A percentile compares a stretch with the other conserved stretches of the same genome.
Evolutionary conservation across 2,113 vertebrate species (phyloP).

Genomic region (Ammospiza caudacuta): DNA sequence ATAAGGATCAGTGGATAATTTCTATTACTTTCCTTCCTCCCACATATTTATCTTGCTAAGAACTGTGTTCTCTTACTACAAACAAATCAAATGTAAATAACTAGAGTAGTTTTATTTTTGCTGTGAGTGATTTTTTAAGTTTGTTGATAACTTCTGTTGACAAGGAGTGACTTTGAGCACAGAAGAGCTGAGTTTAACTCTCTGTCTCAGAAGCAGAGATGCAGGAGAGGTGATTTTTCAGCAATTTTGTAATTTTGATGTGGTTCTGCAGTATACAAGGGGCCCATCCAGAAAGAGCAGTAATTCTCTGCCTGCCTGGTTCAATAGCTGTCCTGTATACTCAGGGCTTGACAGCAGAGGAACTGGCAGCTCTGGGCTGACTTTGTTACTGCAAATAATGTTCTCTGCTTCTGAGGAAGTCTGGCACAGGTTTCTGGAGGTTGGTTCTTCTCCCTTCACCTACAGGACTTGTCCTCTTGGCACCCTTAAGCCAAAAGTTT

Average conservation of each 20-base stretch:
- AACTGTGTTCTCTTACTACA: background rate
- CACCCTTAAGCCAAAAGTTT: background rate
- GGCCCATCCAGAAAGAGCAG: background rate
- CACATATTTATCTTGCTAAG: background rate
- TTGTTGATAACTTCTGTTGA: background rate
- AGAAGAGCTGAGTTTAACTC: background rate
- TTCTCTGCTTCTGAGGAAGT: background rate
- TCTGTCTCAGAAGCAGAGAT: conserved; percentile 4
- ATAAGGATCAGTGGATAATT: background rate
- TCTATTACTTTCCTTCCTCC: background rate
- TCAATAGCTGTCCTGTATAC: background rate
- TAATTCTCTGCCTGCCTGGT: background rate
- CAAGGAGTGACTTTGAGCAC: background rate
- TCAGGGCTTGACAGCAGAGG: background rate
- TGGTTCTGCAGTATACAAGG: background rate
- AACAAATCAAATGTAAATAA: background rate
- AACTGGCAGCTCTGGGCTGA: rapidly evolving
- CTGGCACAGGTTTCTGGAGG: background rate
- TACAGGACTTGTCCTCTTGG: background rate
- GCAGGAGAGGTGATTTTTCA: background rate
- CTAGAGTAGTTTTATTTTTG: background rate
- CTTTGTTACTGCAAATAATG: background rate
- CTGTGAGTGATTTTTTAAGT: no score
- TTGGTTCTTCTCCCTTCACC: background rate
- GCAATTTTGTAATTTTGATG: conserved; percentile 32